Evolutionary conservation across 2,888 invertebrate species (phyloP), one percentile per base, ranked within the genome.

Genomic region (Polyommatus icarus): DNA sequence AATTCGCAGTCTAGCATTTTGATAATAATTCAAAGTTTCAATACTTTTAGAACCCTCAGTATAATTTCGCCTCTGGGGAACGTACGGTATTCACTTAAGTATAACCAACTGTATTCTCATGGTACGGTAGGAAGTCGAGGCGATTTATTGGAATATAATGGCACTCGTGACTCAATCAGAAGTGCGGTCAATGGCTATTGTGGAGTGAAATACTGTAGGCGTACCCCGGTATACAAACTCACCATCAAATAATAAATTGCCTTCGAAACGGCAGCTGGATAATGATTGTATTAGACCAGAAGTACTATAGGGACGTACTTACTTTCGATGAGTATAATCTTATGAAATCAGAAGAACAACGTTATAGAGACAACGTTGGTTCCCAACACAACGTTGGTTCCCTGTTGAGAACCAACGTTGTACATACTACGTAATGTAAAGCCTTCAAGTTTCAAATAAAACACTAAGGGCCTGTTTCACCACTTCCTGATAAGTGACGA

Each of bases 121-220:
- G 32, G n/a, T 71, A 57, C 72, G 59, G 77, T 77, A 77, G 77
- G 72, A 77, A 77, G 59, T 77, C 20, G 73, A 40, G 54, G 77
- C 77, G 73, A 73, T 77, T 73, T 77, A 72, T 77, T 77, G 59
- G 77, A 73, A 77, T 72, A 77, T 77, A 77, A 59, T 77, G 59
- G 57, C 73, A 73, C 77, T 79, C 76, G 76, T 77, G 78, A 79
- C 79, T 79, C 79, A 80, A 80, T 79, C 78, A 79, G 73, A 84
- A 88, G 88, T 88, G 86, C 87, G 87, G 84, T 84, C 81, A 82
- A 80, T 80, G 82, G 83, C 83, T 75, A 88, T 90, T 91, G 89
- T 89, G 78, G 78, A 80, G 79, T 88, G 87, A 90, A 84, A 86
- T 88, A 89, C 88, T 82, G 87, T 84, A 84, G 89, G 88, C 88